A percentile compares a stretch with the other conserved stretches of the same genome.
phyloP scores from a whole-genome alignment of 2,888 invertebrate species.

The Cryptophagus acutangulus region DNA sequence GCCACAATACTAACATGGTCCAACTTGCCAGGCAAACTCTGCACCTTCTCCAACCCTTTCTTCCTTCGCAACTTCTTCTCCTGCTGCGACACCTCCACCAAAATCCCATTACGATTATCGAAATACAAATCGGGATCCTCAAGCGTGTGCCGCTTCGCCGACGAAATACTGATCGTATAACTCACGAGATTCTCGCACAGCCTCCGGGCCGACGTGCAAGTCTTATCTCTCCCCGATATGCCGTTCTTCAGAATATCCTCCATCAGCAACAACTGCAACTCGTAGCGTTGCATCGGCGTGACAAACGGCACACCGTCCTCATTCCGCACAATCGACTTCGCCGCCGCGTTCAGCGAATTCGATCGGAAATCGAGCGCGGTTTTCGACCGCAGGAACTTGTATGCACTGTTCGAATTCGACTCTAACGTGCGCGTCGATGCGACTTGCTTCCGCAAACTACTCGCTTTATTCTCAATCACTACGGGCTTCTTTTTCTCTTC shows the following conservation, averaged over 20 bases:
- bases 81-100: slow-evolving; percentile 56
- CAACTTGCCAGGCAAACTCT: slow-evolving; percentile 74
- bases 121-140: slow-evolving; percentile 77
- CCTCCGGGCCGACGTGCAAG: slow-evolving; percentile 58
- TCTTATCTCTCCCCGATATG: slow-evolving; percentile 52
- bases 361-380: slow-evolving; percentile 42
- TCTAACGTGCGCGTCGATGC: slow-evolving; percentile 25
- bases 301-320: slow-evolving; percentile 46
- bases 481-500: slow-evolving; percentile 13
- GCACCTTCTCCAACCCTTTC: slow-evolving; percentile 66
- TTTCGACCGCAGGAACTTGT: slow-evolving; percentile 45
- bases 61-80: slow-evolving; percentile 65
- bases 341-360: slow-evolving; percentile 20
- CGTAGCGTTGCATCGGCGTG: slow-evolving; percentile 70
- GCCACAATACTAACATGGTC: slow-evolving; percentile 85
- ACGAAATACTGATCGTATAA: slow-evolving; percentile 74
- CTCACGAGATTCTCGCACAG: slow-evolving; percentile 70
- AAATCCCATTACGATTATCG: slow-evolving; percentile 52
- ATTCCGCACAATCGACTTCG: slow-evolving; percentile 46
- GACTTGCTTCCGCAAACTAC: slow-evolving; percentile 28
- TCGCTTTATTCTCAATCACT: slow-evolving; percentile 31
- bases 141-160: slow-evolving; percentile 73
- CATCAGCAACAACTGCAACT: slow-evolving; percentile 66
- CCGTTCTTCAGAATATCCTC: slow-evolving; percentile 66
- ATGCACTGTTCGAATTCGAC: slow-evolving; percentile 14